These are phyloP conservation scores for Phataginus tricuspis DNA, from an alignment of 2,797 vertebrate genomes.

Conservation along the genomic window DNA sequence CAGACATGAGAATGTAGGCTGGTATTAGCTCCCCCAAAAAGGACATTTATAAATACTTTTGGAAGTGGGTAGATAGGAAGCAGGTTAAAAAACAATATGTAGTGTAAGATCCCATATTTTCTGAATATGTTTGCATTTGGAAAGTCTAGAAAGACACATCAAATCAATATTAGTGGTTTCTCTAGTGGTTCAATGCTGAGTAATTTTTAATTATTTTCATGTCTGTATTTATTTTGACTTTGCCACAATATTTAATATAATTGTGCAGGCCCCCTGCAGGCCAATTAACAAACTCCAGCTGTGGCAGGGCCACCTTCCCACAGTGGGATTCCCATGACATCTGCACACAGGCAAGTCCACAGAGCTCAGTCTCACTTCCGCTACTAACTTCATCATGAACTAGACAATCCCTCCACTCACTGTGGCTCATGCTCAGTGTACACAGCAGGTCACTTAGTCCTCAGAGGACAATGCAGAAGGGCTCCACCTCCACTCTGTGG, in stretches of 20 bases:
- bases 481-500: rapidly evolving
- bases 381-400: no score
- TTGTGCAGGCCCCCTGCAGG: neutral
- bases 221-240: neutral
- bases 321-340: rapidly evolving
- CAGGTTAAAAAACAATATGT: neutral
- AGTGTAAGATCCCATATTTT: neutral
- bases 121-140: neutral
- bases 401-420: neutral
- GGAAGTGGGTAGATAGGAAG: neutral
- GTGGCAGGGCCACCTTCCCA: neutral
- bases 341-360: neutral
- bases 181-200: neutral
- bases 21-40: neutral
- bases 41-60: neutral
- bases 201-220: neutral
- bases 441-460: no score
- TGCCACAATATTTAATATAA: neutral
- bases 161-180: neutral
- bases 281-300: neutral
- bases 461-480: neutral
- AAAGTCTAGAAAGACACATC: neutral
- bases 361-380: neutral
- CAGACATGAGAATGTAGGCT: neutral
- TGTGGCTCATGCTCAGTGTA: rapidly evolving